Evolutionary conservation across 2,797 vertebrate species (phyloP), one percentile per base, ranked within the genome.

Genomic region (Paramormyrops hopkinsi): DNA sequence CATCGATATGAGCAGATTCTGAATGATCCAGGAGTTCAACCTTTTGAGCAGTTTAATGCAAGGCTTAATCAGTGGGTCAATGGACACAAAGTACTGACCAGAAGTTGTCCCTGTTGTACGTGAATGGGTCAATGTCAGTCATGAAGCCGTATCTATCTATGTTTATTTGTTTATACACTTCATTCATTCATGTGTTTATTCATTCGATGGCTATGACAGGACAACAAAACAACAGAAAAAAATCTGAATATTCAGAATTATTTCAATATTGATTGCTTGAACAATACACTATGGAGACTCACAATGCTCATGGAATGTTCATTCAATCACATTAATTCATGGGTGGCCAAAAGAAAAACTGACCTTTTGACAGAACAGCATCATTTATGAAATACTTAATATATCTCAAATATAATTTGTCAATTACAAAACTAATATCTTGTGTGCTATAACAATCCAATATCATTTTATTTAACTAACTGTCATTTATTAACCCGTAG

Each of bases 31-130:
- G 92, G 94, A 92, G 89, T 90, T 92, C 92, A 92, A 96, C 95
- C 95, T 95, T 95, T 95, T 91, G 88, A 89, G 51, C 82, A 92
- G 93, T 92, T 95, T 96, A 94, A 94, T 93, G 94, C 93, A 91
- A 89, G 89, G 91, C 91, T 92, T 89, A 84, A 88, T 65, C 86
- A 88, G 48, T 8, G 29, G 48, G 87, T 86, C 73, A 89, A 89
- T 91, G 90, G 86, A 89, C 90, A 87, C 90, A 90, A 91, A 90
- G 88, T 56, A 56, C 29, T 87, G 87, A 90, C 90, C 92, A 90
- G 90, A 85, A 91, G 89, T 87, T 48, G 88, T 65, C 82, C 46
- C 54, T 65, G 6, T 25, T n/a, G 22, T 29, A 53, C 3, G 14
- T 11, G 9, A 53, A 65, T 9, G 46, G 44, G 7, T 56, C 46